Evolutionary conservation across 2,797 vertebrate genomes (phyloP).

Genomic region (Premnoplex brunnescens): DNA sequence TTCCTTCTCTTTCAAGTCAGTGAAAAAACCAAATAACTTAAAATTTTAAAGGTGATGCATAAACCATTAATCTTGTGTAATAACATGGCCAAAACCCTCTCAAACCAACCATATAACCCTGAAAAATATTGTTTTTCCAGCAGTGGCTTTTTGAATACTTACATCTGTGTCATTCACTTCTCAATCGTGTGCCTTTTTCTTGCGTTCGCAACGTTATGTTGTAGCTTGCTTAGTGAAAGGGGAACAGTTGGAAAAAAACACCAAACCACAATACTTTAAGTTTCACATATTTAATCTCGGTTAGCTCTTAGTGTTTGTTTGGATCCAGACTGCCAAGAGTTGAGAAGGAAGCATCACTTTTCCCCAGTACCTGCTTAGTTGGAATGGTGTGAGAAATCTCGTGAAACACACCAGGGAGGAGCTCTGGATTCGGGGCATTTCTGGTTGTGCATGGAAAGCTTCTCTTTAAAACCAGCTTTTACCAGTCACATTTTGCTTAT

Average conservation of each 20-base stretch:
- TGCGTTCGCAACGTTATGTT: neutral
- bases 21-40: slow-evolving; percentile 32
- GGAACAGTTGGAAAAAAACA: neutral
- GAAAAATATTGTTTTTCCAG: neutral
- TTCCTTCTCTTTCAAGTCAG: slow-evolving; percentile 37
- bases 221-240: neutral
- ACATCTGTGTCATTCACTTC: neutral
- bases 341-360: neutral
- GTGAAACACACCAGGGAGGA: neutral
- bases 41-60: slow-evolving; percentile 29
- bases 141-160: slow-evolving; percentile 19
- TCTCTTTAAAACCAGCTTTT: neutral
- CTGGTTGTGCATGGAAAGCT: neutral
- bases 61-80: slow-evolving; percentile 11
- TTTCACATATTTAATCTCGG: neutral
- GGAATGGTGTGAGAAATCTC: neutral
- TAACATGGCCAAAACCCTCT: neutral
- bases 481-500: neutral
- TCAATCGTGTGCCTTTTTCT: slow-evolving; percentile 13
- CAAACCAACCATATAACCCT: neutral
- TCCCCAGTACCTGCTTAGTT: neutral
- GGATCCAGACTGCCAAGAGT: neutral
- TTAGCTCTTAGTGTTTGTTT: neutral
- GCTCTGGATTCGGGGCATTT: neutral
- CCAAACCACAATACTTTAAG: neutral